Evolutionary conservation across 2,888 invertebrate genomes (phyloP), one percentile per base, ranked within the genome.

Genomic region (Andricus quercusramuli): DNA sequence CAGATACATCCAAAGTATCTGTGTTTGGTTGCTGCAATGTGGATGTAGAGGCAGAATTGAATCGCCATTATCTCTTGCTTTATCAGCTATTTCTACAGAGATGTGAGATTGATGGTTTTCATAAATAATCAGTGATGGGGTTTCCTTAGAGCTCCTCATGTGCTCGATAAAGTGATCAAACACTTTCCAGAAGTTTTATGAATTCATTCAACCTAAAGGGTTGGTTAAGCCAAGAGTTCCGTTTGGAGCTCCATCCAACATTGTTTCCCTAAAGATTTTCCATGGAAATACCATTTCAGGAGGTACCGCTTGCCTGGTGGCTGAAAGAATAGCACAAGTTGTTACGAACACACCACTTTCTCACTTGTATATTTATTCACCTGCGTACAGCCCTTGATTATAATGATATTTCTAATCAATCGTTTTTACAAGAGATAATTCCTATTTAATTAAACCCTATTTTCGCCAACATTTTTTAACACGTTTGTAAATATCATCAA

Each of bases 311-410:
- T n/a, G n/a, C n/a, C n/a, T n/a, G n/a, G n/a, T n/a, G n/a, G n/a
- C n/a, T n/a, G n/a, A n/a, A n/a, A n/a, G n/a, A n/a, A n/a, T n/a
- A n/a, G n/a, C n/a, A n/a, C n/a, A n/a, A n/a, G n/a, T n/a, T n/a
- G n/a, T n/a, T n/a, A n/a, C n/a, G n/a, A n/a, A n/a, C n/a, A n/a
- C n/a, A n/a, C 91, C 81, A 91, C 86, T 88, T 93, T 92, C 56
- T 91, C 92, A 80, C 91, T 91, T 22, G 90, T 92, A 22, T 92
- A 80, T 65, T 87, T 80, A 32, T 90, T 91, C 64, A 93, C 89
- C 87, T 93, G 92, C 79, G 92, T 93, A 29, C 86, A 82, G 6
- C 92, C 91, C 82, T 87, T 92, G 25, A 86, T 76, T 56, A 92
- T 89, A 80, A 92, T 78, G 80, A 92, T 87, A 80, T 90, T 90